Conservation (phyloP, 2,113 vertebrate species). For the Leucoraja erinaceus region DNA sequence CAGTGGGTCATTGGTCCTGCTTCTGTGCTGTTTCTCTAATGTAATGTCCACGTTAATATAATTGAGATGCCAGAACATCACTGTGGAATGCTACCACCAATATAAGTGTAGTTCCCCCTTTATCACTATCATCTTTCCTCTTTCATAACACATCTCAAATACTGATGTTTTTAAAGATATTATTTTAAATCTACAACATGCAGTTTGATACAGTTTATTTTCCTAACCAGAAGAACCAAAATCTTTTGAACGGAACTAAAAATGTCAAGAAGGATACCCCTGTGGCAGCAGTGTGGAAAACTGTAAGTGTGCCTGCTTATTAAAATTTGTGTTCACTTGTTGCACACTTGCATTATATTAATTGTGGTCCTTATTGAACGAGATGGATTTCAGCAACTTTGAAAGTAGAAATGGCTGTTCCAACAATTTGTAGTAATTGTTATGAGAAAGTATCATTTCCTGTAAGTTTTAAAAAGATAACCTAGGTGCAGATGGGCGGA, state of each 20-base stretch:
- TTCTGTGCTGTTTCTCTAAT: no score
- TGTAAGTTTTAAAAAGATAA: neutral
- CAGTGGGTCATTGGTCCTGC: no score
- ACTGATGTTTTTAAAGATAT: neutral
- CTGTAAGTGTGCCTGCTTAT: conserved; percentile 45
- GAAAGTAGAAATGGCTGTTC: neutral
- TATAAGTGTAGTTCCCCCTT: neutral
- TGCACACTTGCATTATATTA: no score
- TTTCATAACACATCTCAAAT: neutral
- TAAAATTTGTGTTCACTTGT: neutral
- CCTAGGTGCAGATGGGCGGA: neutral
- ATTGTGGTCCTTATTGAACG: neutral
- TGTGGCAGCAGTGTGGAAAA: conserved; percentile 43
- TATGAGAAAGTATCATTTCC: neutral
- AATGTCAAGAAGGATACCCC: conserved; percentile 40
- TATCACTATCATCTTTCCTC: neutral
- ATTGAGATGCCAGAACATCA: no score
- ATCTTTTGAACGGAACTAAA: conserved; percentile 39
- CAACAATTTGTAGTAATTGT: neutral
- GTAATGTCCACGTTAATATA: no score
- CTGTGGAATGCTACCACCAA: no score
- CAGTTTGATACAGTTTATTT: neutral
- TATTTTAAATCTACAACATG: neutral
- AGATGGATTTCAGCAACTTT: neutral
- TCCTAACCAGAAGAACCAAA: conserved; percentile 41